These are phyloP conservation scores for Zaprionus lineosus DNA, from an alignment of 2,888 invertebrate genomes.

Conservation along the genomic window DNA sequence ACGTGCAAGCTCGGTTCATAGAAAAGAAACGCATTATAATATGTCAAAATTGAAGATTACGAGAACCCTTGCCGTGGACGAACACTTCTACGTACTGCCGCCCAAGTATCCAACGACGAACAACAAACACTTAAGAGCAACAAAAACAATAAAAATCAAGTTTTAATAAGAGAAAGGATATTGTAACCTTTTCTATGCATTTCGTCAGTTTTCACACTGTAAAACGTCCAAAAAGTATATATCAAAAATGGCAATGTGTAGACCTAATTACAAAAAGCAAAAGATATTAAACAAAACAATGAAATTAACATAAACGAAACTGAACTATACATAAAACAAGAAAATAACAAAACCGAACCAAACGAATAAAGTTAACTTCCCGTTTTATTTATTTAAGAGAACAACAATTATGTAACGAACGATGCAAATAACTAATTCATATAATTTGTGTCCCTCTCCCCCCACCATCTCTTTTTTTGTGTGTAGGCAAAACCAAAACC, in stretches of 20 bases:
- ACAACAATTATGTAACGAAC: conserved; percentile 10
- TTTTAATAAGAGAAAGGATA: too few relatives aligned
- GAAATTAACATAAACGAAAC: too few relatives aligned
- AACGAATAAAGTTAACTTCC: conserved; percentile 19
- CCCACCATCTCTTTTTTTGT: conserved; percentile 7
- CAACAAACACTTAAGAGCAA: too few relatives aligned
- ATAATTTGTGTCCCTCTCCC: conserved; percentile 6
- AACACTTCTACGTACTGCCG: conserved; percentile 17
- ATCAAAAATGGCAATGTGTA: conserved; percentile 34
- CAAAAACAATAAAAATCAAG: too few relatives aligned
- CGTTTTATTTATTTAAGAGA: conserved; percentile 20
- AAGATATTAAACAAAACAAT: too few relatives aligned
- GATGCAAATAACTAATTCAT: conserved; percentile 19
- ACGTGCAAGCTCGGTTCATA: too few relatives aligned
- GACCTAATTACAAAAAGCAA: conserved; percentile 16
- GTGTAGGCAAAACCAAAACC: too few relatives aligned
- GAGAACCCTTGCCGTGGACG: conserved; percentile 35
- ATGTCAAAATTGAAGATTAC: too few relatives aligned
- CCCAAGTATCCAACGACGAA: conserved; percentile 35
- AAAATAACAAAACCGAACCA: conserved; percentile 30
- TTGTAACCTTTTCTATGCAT: conserved; percentile 44
- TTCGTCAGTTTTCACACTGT: conserved; percentile 38
- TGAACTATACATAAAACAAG: too few relatives aligned
- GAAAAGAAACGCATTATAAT: too few relatives aligned
- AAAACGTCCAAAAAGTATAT: conserved; percentile 38